Evolutionary conservation across 2,113 vertebrate species (phyloP), one percentile per base, ranked within the genome.

Genomic region (Pantherophis guttatus): DNA sequence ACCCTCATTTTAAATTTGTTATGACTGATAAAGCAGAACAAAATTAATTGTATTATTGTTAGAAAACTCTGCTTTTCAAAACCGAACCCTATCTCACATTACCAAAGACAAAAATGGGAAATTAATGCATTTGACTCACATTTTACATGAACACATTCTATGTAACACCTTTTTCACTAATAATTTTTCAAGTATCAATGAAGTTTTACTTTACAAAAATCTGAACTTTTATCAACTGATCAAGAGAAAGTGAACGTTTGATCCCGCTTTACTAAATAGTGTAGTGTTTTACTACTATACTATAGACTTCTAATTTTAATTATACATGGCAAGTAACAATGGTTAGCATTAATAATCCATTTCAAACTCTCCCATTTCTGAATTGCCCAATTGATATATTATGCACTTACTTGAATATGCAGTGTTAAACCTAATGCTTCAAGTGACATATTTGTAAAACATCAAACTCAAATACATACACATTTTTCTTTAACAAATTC

Each of bases 31-130:
- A 53, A 81, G 93, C 33, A 92, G 95, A 95, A 15, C 1, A 93
- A 94, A 11, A 48, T 62, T 94, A 94, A 93, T 52, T 85, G 91
- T 55, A 95, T 88, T 92, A 3, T 94, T 91, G 86, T 8, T 87
- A 94, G 70, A 91, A 89, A 94, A 91, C 85, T 52, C 57, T 62
- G 57, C 86, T 62, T 13, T 96, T 24, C 90, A 44, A 95, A 94
- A 94, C 86, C 91, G 58, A 88, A 70, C 15, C 92, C 48, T 70
- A 62, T 50, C 50, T 54, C 53, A 89, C 39, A 89, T 89, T 87
- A 92, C 53, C 58, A 89, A 39, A 89, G 53, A 39, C 2, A 85
- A 89, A 57, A n/a, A 21, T 65, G 65, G 53, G 26, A 81, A 81
- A 81, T 39, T 70, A 88, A 88, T 50, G 58, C 58, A 86, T 92